Conservation (phyloP, 2,797 vertebrate genomes). For the Adelosebastes latens region DNA sequence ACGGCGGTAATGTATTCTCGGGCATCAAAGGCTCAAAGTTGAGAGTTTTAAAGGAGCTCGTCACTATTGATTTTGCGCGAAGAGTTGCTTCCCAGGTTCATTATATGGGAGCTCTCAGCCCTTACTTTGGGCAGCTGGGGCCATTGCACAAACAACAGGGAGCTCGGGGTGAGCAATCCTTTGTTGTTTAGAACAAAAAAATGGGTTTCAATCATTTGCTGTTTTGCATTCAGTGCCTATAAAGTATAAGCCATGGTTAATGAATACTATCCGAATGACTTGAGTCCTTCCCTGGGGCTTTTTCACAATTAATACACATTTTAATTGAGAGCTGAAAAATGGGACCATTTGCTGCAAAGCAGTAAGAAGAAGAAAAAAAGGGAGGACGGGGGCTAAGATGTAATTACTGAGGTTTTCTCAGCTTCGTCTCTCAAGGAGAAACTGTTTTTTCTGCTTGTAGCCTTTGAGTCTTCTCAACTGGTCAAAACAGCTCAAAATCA, state of each 20-base stretch:
- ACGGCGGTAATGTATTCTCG: conserved; percentile 65
- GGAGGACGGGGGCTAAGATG: conserved; percentile 18
- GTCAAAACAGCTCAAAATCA: conserved; percentile 49
- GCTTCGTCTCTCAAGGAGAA: conserved; percentile 55
- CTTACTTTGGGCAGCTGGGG: conserved; percentile 43
- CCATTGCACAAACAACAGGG: conserved; percentile 62
- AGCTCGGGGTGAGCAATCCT: conserved; percentile 44
- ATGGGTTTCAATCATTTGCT: conserved; percentile 50
- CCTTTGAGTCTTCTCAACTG: conserved; percentile 34
- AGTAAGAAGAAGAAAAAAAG: neutral
- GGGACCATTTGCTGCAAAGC: conserved; percentile 34
- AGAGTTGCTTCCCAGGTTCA: conserved; percentile 70
- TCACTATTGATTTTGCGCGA: conserved; percentile 77
- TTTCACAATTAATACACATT: conserved; percentile 70
- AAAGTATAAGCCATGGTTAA: conserved; percentile 59
- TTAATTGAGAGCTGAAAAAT: conserved; percentile 61
- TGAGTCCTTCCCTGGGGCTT: conserved; percentile 29
- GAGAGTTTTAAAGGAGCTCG: conserved; percentile 75
- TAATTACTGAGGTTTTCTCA: conserved; percentile 41
- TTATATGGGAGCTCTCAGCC: conserved; percentile 70
- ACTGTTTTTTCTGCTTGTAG: conserved; percentile 36
- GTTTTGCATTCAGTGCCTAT: conserved; percentile 60
- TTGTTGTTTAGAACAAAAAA: conserved; percentile 66
- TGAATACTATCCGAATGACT: conserved; percentile 60
- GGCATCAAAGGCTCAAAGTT: conserved; percentile 79